A percentile compares a stretch with the other conserved stretches of the same genome.
phyloP scores from a whole-genome alignment of 2,797 vertebrate species.

The Gymnothorax reevesii region DNA sequence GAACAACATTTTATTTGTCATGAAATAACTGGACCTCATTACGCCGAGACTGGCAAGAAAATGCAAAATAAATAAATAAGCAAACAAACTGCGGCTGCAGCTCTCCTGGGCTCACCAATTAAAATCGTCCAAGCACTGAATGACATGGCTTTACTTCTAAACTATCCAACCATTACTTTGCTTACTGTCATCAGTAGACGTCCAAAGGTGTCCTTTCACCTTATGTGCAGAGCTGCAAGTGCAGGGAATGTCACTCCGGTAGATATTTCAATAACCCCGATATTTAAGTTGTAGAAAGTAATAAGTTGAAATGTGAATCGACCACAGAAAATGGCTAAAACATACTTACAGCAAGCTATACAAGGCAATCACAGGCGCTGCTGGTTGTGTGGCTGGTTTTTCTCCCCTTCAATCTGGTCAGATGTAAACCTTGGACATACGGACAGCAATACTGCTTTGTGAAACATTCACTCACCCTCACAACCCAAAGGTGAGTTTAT shows the following conservation, averaged over 20 bases:
- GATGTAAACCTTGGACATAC: too few relatives aligned
- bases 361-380: not conserved
- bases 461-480: too few relatives aligned
- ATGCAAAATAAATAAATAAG: not conserved
- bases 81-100: not conserved
- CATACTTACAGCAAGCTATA: not conserved
- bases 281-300: not conserved
- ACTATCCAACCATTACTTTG: not conserved
- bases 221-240: not conserved
- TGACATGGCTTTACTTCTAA: not conserved
- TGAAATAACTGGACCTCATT: conserved; percentile 18
- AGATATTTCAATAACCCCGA: not conserved
- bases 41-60: not conserved
- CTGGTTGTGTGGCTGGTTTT: not conserved
- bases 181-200: not conserved
- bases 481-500: too few relatives aligned
- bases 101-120: conserved; percentile 7
- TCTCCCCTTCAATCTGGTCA: too few relatives aligned
- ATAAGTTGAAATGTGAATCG: not conserved
- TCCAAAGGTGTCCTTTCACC: not conserved
- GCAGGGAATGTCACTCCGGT: not conserved
- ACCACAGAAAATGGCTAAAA: not conserved
- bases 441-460: too few relatives aligned
- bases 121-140: not conserved
- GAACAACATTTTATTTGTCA: conserved; percentile 28